Percentiles rank a stretch among this genome's conserved stretches.
Conservation (phyloP, 92 coral and sea anemone species). For the Epizoanthus stellaris region DNA sequence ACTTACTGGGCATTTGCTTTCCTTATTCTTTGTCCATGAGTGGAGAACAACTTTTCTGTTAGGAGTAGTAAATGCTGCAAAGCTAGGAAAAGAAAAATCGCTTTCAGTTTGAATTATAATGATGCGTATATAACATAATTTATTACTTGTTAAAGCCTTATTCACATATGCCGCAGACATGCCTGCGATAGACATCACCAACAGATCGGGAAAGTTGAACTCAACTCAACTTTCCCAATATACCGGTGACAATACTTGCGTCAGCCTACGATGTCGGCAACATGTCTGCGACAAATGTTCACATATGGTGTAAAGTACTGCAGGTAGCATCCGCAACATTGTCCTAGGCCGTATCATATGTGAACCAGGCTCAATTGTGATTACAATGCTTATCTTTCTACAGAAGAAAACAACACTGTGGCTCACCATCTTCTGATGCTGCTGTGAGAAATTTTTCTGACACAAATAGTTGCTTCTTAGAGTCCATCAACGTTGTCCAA, state of each 20-base stretch:
- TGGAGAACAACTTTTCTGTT: slow-evolving; percentile 74
- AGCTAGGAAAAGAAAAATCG: slow-evolving; percentile 46
- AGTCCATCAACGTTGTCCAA: slow-evolving; percentile 86
- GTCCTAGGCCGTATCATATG: too few species aligned
- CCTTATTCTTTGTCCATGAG: slow-evolving; percentile 78
- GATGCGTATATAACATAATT: not conserved
- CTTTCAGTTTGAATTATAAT: not conserved
- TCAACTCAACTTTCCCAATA: too few species aligned
- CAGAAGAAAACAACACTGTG: not conserved
- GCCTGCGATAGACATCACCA: too few species aligned
- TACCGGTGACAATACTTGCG: too few species aligned
- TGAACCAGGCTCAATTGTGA: too few species aligned
- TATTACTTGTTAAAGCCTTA: not conserved
- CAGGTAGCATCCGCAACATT: too few species aligned
- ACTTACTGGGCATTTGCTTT: slow-evolving; percentile 79
- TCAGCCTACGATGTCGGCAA: too few species aligned
- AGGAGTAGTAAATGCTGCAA: slow-evolving; percentile 68
- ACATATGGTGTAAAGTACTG: too few species aligned
- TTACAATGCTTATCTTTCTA: not conserved
- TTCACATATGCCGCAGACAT: too few species aligned
- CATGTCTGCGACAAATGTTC: too few species aligned
- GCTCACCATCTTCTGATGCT: slow-evolving; percentile 84
- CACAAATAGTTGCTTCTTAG: slow-evolving; percentile 87
- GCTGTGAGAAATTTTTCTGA: slow-evolving; percentile 78
- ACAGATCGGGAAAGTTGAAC: too few species aligned